These are phyloP conservation scores for Tarsius wallacei DNA, from an alignment of 2,797 vertebrate genomes.

Conservation along the genomic window DNA sequence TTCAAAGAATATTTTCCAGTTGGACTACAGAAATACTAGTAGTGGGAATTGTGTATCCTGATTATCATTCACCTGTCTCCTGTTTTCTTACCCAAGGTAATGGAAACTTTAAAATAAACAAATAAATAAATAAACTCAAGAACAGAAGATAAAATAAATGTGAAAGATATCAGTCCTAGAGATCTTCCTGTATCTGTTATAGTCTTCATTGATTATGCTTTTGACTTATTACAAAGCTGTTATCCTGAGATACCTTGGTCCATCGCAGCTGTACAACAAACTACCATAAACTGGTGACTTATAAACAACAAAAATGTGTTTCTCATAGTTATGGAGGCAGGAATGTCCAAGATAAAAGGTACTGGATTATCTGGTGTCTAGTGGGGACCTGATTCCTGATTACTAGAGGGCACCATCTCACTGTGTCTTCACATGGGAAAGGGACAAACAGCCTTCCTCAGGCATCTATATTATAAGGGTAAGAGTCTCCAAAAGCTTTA, in stretches of 20 bases:
- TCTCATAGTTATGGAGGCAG: not conserved
- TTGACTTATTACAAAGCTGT: not conserved
- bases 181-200: rapidly evolving
- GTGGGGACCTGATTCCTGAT: not conserved
- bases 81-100: not conserved
- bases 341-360: not conserved
- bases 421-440: not conserved
- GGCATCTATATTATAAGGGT: not conserved
- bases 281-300: not conserved
- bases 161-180: too few relatives aligned
- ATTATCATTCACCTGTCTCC: rapidly evolving
- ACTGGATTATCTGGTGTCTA: not conserved
- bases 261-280: too few relatives aligned
- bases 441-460: not conserved
- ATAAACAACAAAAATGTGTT: not conserved
- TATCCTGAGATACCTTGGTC: not conserved
- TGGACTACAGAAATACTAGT: not conserved
- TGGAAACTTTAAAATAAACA: not conserved
- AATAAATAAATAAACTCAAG: not conserved
- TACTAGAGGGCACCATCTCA: too few relatives aligned
- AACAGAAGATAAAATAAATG: not conserved
- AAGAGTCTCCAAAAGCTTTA: not conserved
- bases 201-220: not conserved
- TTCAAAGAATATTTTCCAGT: too few relatives aligned
- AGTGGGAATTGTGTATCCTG: rapidly evolving